Evolutionary conservation across 2,888 invertebrate genomes (phyloP).

Genomic region (Brassicogethes aeneus): DNA sequence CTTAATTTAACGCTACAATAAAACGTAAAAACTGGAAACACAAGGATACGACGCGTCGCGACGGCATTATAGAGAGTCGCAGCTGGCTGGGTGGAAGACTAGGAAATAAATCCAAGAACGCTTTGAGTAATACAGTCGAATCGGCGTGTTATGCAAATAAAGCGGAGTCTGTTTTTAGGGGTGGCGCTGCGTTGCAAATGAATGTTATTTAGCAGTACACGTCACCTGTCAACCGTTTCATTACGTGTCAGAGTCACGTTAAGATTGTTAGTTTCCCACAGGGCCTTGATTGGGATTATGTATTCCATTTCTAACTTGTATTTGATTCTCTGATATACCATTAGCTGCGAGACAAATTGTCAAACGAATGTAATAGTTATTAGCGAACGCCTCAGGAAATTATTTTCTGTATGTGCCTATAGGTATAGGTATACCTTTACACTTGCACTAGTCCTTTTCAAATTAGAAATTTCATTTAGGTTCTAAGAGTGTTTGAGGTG

Average conservation of each 20-base stretch:
- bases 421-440: no score
- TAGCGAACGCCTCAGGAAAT: background rate
- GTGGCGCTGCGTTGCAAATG: background rate
- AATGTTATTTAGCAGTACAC: conserved; percentile 12
- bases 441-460: no score
- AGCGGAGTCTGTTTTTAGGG: background rate
- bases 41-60: background rate
- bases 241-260: conserved; percentile 33
- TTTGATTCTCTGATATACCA: conserved; percentile 1
- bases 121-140: background rate
- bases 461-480: no score
- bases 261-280: conserved; percentile 32
- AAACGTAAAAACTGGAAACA: no score
- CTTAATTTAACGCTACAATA: background rate
- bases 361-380: conserved; percentile 1
- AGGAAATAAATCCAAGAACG: background rate
- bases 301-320: conserved; percentile 22
- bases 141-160: background rate
- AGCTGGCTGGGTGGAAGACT: background rate
- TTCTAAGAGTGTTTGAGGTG: no score
- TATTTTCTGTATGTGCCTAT: no score
- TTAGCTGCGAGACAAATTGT: background rate
- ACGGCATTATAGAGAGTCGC: background rate
- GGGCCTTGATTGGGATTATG: conserved; percentile 32
- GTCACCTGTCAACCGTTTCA: conserved; percentile 36